Evolutionary conservation across 2,888 invertebrate species (phyloP).

Genomic region (Baccha elongata): DNA sequence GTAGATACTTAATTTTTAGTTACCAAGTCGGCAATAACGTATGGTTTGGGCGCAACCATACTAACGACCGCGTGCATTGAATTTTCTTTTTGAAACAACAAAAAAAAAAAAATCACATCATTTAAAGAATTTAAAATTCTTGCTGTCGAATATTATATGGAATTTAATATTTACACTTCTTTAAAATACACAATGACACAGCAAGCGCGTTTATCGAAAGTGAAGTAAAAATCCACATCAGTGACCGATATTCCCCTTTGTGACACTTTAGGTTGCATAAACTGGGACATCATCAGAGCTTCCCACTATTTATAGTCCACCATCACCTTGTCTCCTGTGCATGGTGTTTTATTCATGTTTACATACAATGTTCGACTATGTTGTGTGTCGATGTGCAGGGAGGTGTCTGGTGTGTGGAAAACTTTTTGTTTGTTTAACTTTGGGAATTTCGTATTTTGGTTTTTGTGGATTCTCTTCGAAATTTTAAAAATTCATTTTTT

Average conservation of each 20-base stretch:
- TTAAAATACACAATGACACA: too few relatives aligned
- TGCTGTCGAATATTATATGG: too few relatives aligned
- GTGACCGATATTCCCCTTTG: slow-evolving; percentile 1
- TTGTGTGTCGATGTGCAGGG: slow-evolving; percentile 25
- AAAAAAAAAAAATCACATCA: too few relatives aligned
- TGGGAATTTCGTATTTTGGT: slow-evolving; percentile 57
- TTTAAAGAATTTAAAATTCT: too few relatives aligned
- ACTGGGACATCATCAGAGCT: slow-evolving; percentile 6
- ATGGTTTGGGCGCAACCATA: too few relatives aligned
- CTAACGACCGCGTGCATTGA: too few relatives aligned
- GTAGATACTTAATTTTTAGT: too few relatives aligned
- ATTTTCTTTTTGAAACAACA: too few relatives aligned
- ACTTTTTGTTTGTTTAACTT: slow-evolving; percentile 68
- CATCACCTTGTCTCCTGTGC: neutral
- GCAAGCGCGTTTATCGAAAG: too few relatives aligned
- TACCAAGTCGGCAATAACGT: too few relatives aligned
- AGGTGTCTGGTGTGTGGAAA: slow-evolving; percentile 35
- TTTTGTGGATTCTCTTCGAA: slow-evolving; percentile 51
- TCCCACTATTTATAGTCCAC: slow-evolving; percentile 50
- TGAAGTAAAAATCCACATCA: neutral
- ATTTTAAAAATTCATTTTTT: slow-evolving; percentile 16
- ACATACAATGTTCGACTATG: slow-evolving; percentile 30
- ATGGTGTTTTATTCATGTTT: slow-evolving; percentile 41
- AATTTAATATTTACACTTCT: too few relatives aligned
- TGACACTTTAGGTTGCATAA: slow-evolving; percentile 44